Conservation (phyloP, 2,797 vertebrate genomes). For the Paedocypris micromegethes region DNA sequence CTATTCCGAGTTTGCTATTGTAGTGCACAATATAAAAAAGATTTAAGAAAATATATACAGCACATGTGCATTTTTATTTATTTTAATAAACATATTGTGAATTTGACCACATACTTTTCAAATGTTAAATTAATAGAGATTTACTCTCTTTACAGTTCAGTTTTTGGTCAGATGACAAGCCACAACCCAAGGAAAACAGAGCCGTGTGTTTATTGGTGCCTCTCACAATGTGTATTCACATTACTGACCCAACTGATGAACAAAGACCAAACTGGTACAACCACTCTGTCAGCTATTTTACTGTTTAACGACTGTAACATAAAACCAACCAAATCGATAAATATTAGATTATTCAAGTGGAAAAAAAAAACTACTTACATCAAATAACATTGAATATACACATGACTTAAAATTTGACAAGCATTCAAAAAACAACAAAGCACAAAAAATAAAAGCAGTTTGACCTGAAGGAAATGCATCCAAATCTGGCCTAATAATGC, state of each 20-base stretch:
- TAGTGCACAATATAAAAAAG: no score
- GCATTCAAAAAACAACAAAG: neutral
- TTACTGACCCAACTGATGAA: neutral
- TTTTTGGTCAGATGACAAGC: conserved; percentile 2
- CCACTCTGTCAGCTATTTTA: neutral
- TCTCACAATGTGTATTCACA: conserved; percentile 23
- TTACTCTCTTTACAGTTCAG: neutral
- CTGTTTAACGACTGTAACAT: neutral
- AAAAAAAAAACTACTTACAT: neutral
- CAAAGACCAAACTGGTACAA: conserved; percentile 8
- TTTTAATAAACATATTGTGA: no score
- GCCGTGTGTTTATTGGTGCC: conserved; percentile 14
- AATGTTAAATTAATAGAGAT: no score
- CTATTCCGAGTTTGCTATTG: no score
- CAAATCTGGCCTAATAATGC: no score
- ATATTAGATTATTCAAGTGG: neutral
- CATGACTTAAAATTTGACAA: neutral
- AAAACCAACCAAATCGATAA: conserved; percentile 2
- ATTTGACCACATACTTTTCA: no score
- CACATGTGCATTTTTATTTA: no score
- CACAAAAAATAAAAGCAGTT: neutral
- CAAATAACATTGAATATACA: neutral
- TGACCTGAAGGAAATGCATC: no score
- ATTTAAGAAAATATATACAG: no score
- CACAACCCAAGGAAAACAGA: conserved; percentile 42